Evolutionary conservation across 2,888 invertebrate genomes (phyloP), one percentile per base, ranked within the genome.

Genomic region (Phasia obesa): DNA sequence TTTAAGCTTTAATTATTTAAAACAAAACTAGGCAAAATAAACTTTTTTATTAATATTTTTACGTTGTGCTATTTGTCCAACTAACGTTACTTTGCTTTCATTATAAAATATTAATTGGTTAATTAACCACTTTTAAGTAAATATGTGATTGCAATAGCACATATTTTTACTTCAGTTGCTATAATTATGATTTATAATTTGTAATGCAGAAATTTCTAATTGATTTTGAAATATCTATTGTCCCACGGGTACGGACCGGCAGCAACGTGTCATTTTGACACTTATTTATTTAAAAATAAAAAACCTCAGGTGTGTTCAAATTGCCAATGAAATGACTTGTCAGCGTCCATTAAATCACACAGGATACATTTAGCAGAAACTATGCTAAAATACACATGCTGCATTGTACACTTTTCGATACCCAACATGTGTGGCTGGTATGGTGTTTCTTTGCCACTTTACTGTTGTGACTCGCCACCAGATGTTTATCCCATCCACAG

Each of bases 321-420:
- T 21, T 82, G 27, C 51, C 77, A 82, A 44, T 75, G 65, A 65
- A 53, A 75, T 65, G 13, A 55, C 17, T 47, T 78, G 69, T 59
- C 44, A 17, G 15, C 51, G 17, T 47, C 49, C 38, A 60, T 19
- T 31, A 69, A 69, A 64, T 77, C 69, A 57, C 57, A 69, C 49
- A 69, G 75, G 62, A 73, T 35, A 51, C 19, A 79, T 67, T 67
- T 42, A 51, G 31, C 49, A 15, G 51, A 13, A 44, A 35, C 35
- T 42, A 21, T 42, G 55, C 25, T 19, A 55, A 25, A 13, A 55
- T 38, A 42, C 38, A 62, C 62, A 55, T 21, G 49, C 59, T 47
- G 53, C 25, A 21, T 15, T 49, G 5, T 49, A 51, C 25, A 25
- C 47, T 47, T 25, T 47, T 4, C 4, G 23, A 38, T 75, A 42